These are phyloP conservation scores for Heteronetta atricapilla DNA, from an alignment of 2,113 vertebrate genomes.

Conservation along the genomic window DNA sequence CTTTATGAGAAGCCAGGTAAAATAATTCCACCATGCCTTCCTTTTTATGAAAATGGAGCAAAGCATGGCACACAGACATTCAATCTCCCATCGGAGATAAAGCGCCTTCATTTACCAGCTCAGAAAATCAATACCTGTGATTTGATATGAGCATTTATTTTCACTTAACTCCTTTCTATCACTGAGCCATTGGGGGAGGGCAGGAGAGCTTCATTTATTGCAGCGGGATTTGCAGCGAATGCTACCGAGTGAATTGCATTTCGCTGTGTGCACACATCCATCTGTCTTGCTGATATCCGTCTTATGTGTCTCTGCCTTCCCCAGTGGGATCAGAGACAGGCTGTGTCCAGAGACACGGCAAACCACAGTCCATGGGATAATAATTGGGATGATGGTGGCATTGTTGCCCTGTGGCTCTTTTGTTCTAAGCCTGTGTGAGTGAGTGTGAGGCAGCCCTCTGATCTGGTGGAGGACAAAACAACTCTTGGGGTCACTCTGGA, in stretches of 20 bases:
- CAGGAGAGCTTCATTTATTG: slow-evolving; percentile 65
- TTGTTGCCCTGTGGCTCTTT: not conserved
- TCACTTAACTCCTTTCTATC: slow-evolving; percentile 74
- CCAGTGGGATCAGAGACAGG: not conserved
- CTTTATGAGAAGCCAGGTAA: slow-evolving; percentile 63
- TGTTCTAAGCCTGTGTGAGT: not conserved
- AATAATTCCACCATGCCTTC: slow-evolving; percentile 65
- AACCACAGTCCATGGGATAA: not conserved
- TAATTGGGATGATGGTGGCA: not conserved
- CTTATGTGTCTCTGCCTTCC: not conserved
- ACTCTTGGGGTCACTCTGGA: not conserved
- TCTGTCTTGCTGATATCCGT: not conserved
- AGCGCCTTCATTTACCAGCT: slow-evolving; percentile 72
- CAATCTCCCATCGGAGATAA: slow-evolving; percentile 73
- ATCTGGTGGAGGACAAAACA: not conserved
- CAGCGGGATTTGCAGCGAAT: slow-evolving; percentile 36
- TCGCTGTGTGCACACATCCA: slow-evolving; percentile 26
- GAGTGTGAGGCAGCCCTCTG: not conserved
- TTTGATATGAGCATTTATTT: slow-evolving; percentile 77
- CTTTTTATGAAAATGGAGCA: slow-evolving; percentile 75
- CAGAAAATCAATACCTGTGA: slow-evolving; percentile 76
- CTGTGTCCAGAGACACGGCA: not conserved
- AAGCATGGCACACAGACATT: slow-evolving; percentile 63
- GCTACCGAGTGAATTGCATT: slow-evolving; percentile 39
- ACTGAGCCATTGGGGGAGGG: slow-evolving; percentile 54